These are phyloP conservation scores for Apeltes quadracus DNA, from an alignment of 2,113 vertebrate species.

Conservation along the genomic window DNA sequence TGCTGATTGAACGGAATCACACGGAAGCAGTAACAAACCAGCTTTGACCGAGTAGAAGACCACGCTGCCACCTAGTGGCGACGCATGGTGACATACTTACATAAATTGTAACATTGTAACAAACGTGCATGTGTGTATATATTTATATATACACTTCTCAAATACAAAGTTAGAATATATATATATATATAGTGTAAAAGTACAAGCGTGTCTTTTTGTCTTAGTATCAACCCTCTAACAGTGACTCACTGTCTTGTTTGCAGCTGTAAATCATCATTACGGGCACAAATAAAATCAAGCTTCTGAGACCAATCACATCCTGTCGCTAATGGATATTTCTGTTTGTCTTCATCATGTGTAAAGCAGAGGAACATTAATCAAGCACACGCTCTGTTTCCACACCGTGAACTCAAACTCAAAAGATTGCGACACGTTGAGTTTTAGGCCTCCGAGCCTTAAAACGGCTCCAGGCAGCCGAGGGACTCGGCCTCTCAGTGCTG, in stretches of 20 bases:
- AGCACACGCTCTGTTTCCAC: background rate
- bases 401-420: background rate
- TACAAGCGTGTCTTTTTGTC: no score
- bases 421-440: background rate
- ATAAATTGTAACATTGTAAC: no score
- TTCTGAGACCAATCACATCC: background rate
- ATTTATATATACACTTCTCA: no score
- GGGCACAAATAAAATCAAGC: constrained; percentile 9
- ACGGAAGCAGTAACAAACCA: background rate
- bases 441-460: constrained; percentile 4
- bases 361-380: constrained; percentile 36
- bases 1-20: background rate
- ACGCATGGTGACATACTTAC: fast-evolving
- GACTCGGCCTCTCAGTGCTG: constrained; percentile 11
- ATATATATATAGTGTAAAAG: no score
- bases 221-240: no score
- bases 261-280: background rate
- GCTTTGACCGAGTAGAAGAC: background rate
- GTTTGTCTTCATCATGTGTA: background rate
- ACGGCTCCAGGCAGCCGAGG: constrained; percentile 1
- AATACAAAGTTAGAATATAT: no score
- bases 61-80: constrained; percentile 52
- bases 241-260: no score
- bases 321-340: background rate
- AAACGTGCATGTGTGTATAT: no score